These are phyloP conservation scores for Strongylocentrotus purpuratus DNA, from an alignment of 35 echinoderm and acorn worm genomes.

Conservation along the genomic window DNA sequence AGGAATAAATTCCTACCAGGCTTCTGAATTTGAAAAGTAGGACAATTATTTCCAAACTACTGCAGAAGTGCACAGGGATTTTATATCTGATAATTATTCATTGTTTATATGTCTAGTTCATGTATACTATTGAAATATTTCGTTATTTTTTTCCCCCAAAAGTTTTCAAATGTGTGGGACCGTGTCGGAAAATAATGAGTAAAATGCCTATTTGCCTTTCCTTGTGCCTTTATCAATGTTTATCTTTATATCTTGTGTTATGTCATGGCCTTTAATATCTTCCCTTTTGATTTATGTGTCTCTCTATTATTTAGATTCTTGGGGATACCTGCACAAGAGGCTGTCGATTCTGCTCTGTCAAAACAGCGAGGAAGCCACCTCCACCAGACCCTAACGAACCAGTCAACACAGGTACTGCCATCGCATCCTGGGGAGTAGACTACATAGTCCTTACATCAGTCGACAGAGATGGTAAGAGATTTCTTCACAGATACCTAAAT, in stretches of 20 bases:
- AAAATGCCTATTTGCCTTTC: neutral
- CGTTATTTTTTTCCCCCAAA: neutral
- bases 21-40: neutral
- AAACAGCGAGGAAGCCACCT: conserved; percentile 91
- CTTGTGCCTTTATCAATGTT: neutral
- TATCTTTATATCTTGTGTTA: neutral
- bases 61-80: neutral
- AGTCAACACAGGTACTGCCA: conserved; percentile 91
- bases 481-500: neutral
- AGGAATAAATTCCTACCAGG: too few species aligned
- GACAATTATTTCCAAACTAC: neutral
- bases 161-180: too few species aligned
- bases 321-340: conserved; percentile 98
- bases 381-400: conserved; percentile 93
- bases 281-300: neutral
- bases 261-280: neutral
- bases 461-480: conserved; percentile 94
- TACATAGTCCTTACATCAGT: conserved; percentile 98
- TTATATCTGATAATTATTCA: too few species aligned
- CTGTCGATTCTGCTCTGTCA: conserved; percentile 95
- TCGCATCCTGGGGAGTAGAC: conserved; percentile 91
- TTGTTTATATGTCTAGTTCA: too few species aligned
- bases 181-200: neutral
- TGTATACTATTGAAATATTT: neutral
- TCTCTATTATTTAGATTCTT: conserved; percentile 64